Evolutionary conservation across 2,888 invertebrate species (phyloP).

Genomic region (Dynastes grantii): DNA sequence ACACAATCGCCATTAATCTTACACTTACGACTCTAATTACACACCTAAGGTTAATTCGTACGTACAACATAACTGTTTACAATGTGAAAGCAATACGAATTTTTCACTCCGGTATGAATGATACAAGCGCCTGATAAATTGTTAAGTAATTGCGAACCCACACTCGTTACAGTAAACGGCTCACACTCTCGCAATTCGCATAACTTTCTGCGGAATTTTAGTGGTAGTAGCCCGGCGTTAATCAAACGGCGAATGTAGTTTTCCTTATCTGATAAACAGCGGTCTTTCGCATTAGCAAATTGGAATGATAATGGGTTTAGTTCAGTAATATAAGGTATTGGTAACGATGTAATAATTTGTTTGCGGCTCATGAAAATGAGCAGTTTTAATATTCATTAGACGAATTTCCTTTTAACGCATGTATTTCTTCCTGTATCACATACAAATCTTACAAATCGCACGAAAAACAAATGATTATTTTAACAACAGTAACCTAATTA

Average conservation of each 20-base stretch:
- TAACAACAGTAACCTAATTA: conserved; percentile 3
- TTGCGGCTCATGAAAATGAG: too few species aligned
- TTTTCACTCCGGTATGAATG: conserved; percentile 35
- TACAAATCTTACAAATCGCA: neutral
- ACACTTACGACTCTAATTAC: conserved; percentile 31
- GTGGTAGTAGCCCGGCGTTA: conserved; percentile 39
- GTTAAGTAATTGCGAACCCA: conserved; percentile 45
- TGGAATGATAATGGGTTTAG: conserved; percentile 6
- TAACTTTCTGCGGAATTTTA: conserved; percentile 49
- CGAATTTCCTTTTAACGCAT: too few species aligned
- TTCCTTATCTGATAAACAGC: conserved; percentile 19
- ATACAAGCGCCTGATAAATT: conserved; percentile 45
- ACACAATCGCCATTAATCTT: conserved; percentile 10
- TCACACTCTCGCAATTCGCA: conserved; percentile 17
- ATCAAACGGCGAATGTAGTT: conserved; percentile 43
- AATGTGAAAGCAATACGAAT: conserved; percentile 26
- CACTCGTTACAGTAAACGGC: conserved; percentile 33
- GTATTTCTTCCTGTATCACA: neutral
- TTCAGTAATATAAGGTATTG: too few species aligned
- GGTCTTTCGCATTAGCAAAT: neutral
- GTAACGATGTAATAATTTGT: too few species aligned
- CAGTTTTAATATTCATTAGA: too few species aligned
- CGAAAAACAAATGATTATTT: neutral
- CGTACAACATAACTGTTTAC: conserved; percentile 21
- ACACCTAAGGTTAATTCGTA: neutral